phyloP scores from a whole-genome alignment of 2,888 invertebrate species.

The Mythimna vitellina region DNA sequence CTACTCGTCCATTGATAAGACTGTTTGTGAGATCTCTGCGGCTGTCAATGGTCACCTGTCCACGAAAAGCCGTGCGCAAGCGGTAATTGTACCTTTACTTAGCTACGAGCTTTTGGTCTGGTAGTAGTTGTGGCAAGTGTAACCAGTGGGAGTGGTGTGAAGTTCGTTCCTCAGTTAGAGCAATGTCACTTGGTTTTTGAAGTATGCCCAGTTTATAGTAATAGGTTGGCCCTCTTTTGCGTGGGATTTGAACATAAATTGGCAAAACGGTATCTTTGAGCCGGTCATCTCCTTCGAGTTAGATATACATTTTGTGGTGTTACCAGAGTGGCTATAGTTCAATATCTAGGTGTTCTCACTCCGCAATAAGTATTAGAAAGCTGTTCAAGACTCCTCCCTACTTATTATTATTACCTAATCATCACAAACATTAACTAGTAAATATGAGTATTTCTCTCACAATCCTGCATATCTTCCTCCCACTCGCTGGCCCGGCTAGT shows the following conservation, averaged over 20 bases:
- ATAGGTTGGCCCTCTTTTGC: background rate
- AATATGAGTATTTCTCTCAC: constrained; percentile 23
- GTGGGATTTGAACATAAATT: background rate
- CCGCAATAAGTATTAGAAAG: constrained; percentile 10
- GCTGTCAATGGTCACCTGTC: background rate
- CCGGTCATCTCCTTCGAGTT: no score
- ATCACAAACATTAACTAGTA: constrained; percentile 21
- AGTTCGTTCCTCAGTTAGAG: no score
- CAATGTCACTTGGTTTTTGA: background rate
- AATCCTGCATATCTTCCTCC: constrained; percentile 38
- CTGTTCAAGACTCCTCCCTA: background rate
- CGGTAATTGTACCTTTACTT: background rate
- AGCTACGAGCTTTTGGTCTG: background rate
- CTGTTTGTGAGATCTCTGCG: background rate
- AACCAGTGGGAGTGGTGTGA: no score
- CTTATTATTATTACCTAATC: constrained; percentile 21
- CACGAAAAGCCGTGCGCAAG: background rate
- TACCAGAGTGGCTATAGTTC: no score
- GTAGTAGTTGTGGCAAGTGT: background rate
- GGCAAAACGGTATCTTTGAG: background rate
- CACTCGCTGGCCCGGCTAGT: constrained; percentile 24
- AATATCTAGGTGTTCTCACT: background rate
- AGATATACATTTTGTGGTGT: no score
- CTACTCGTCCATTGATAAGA: background rate
- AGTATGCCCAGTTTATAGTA: background rate